Conservation (phyloP, 1,140 invertebrate genomes). For the Lethrus apterus region DNA sequence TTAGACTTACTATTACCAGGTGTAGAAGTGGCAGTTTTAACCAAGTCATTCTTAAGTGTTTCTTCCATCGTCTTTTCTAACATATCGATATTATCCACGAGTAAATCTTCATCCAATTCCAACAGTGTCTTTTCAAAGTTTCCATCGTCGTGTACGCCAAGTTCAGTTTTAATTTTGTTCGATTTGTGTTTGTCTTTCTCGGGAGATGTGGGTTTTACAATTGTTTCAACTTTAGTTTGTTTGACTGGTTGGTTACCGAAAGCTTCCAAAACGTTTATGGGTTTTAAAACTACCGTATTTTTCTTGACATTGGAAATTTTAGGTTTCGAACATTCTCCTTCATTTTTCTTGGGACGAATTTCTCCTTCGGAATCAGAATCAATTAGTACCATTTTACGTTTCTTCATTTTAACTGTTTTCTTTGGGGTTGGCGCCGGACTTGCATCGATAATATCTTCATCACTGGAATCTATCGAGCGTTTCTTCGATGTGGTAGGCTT, state of each 20-base stretch:
- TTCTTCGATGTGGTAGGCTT: conserved; percentile 19
- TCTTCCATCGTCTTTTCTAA: conserved; percentile 35
- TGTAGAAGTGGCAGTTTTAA: too few species aligned
- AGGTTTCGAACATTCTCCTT: conserved; percentile 12
- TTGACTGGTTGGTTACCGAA: conserved; percentile 43
- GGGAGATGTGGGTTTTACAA: conserved; percentile 6
- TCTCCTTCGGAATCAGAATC: conserved; percentile 42
- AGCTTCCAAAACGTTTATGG: conserved; percentile 32
- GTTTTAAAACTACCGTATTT: conserved; percentile 26
- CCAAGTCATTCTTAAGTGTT: conserved; percentile 18
- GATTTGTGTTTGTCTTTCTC: conserved; percentile 15
- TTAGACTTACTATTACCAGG: conserved; percentile 6
- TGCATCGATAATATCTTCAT: conserved; percentile 31
- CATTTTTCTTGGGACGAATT: conserved; percentile 10
- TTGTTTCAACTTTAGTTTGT: conserved; percentile 28
- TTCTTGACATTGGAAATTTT: conserved; percentile 20
- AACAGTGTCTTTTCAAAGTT: conserved; percentile 59
- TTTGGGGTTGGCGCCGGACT: conserved; percentile 26
- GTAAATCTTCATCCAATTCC: conserved; percentile 49
- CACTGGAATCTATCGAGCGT: conserved; percentile 23
- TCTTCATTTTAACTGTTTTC: conserved; percentile 22
- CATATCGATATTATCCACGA: conserved; percentile 29
- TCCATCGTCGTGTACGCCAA: conserved; percentile 55
- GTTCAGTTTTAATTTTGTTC: conserved; percentile 42
- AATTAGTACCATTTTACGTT: conserved; percentile 25